Percentiles rank a stretch among this genome's conserved stretches.
phyloP scores from a whole-genome alignment of 2,113 vertebrate genomes.

The Indicator maculatus region DNA sequence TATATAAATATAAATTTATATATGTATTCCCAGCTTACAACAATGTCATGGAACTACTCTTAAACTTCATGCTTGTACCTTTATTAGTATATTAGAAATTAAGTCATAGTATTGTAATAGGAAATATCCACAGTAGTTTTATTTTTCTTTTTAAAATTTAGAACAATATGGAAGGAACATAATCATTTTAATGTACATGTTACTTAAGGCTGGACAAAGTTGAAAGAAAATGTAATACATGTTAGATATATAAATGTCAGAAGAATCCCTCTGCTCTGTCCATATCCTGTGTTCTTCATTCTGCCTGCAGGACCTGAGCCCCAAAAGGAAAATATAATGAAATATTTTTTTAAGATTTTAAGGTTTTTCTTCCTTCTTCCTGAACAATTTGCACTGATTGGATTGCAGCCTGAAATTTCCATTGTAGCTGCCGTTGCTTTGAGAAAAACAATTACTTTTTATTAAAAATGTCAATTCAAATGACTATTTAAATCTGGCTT shows the following conservation, averaged over 20 bases:
- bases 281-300: not conserved
- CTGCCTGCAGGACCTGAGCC: constrained; percentile 28
- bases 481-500: constrained; percentile 51
- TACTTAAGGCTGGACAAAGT: not conserved
- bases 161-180: not conserved
- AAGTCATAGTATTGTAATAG: not conserved
- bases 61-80: not conserved
- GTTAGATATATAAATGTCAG: not conserved
- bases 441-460: constrained; percentile 69
- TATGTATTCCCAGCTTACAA: not conserved
- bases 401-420: constrained; percentile 53
- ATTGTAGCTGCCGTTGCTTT: constrained; percentile 59
- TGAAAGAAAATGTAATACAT: not conserved
- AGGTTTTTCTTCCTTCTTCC: not conserved
- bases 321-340: constrained; percentile 35
- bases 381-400: constrained; percentile 52
- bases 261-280: not conserved
- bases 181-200: not conserved
- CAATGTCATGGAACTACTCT: not conserved
- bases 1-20: rapidly evolving
- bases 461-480: constrained; percentile 68
- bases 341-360: not conserved
- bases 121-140: not conserved
- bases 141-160: not conserved
- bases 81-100: not conserved